These are phyloP conservation scores for Drosophila lacertosa DNA, from an alignment of 1,140 invertebrate genomes.

Conservation along the genomic window DNA sequence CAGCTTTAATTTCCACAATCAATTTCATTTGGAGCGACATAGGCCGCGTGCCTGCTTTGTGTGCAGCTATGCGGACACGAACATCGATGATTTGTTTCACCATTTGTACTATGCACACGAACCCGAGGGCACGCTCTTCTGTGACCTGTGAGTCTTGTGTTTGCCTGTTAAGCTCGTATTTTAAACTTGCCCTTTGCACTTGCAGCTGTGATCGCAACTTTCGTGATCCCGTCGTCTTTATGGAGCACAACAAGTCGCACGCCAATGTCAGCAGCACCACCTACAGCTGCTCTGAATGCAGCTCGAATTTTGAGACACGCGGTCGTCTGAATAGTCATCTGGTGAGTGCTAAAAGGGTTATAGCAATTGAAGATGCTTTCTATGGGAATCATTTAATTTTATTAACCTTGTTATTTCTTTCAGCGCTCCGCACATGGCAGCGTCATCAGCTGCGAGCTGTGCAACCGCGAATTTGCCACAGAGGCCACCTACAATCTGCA, in stretches of 20 bases:
- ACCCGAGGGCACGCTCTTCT: conserved; percentile 57
- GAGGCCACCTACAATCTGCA: conserved; percentile 59
- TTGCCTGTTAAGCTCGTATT: background rate
- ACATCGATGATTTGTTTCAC: conserved; percentile 73
- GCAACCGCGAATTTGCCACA: conserved; percentile 59
- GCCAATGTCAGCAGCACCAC: conserved; percentile 52
- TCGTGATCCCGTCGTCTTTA: conserved; percentile 48
- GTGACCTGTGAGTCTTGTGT: conserved; percentile 53
- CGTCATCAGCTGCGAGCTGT: conserved; percentile 65
- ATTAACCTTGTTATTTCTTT: background rate
- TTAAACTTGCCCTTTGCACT: background rate
- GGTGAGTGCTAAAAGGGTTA: conserved; percentile 35
- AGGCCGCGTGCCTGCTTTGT: conserved; percentile 70
- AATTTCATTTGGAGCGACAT: conserved; percentile 75
- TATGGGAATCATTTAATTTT: no score
- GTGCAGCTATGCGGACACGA: conserved; percentile 57
- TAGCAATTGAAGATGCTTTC: no score
- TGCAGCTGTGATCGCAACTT: conserved; percentile 75
- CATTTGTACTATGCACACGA: conserved; percentile 75
- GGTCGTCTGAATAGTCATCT: conserved; percentile 59
- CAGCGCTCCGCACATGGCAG: conserved; percentile 54
- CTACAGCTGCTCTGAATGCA: conserved; percentile 58
- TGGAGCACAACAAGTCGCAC: conserved; percentile 65
- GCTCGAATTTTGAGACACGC: conserved; percentile 57
- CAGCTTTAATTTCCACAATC: conserved; percentile 76